These are phyloP conservation scores for Scaptomyza graminum DNA, from an alignment of 1,140 invertebrate genomes.

Conservation along the genomic window DNA sequence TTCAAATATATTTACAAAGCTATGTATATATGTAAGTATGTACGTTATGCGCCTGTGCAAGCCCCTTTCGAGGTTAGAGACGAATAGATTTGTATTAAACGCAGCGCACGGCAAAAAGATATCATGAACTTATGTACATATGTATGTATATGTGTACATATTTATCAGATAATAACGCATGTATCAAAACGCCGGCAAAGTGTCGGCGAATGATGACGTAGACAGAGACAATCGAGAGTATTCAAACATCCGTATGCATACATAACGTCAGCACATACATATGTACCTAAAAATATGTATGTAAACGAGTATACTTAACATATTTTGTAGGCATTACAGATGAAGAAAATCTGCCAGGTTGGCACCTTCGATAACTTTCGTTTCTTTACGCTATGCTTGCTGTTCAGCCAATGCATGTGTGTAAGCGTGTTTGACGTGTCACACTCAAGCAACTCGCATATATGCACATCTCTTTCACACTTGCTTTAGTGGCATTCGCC, in stretches of 20 bases:
- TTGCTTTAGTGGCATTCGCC: conserved; percentile 57
- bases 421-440: conserved; percentile 75
- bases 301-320: conserved; percentile 23
- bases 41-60: conserved; percentile 35
- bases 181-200: conserved; percentile 37
- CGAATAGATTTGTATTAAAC: conserved; percentile 54
- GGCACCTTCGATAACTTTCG: conserved; percentile 83
- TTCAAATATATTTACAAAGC: neutral
- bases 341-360: conserved; percentile 82
- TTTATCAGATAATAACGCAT: conserved; percentile 39
- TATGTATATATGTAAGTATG: conserved; percentile 9
- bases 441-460: conserved; percentile 53
- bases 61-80: conserved; percentile 60
- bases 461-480: conserved; percentile 71
- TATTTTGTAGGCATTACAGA: conserved; percentile 12
- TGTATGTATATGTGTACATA: neutral
- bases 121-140: neutral
- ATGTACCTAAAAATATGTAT: no score
- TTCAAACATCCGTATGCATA: conserved; percentile 14
- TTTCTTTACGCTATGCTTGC: conserved; percentile 55
- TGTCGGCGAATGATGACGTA: conserved; percentile 52
- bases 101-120: conserved; percentile 19
- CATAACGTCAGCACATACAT: neutral
- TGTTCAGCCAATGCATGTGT: conserved; percentile 29
- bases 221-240: conserved; percentile 11